phyloP scores from a whole-genome alignment of 1,140 invertebrate species.

The Diachasmimorpha longicaudata region DNA sequence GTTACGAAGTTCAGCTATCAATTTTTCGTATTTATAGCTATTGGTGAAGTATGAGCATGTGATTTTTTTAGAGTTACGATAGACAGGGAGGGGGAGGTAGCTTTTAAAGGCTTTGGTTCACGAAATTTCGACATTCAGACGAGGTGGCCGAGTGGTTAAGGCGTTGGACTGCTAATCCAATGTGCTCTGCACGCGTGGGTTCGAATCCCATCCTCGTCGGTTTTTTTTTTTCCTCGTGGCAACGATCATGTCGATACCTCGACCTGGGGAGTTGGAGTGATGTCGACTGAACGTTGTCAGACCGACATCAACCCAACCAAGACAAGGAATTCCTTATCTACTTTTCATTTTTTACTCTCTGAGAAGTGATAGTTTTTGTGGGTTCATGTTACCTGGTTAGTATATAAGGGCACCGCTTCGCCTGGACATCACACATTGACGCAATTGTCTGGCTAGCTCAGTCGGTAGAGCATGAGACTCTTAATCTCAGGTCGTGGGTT shows the following conservation, averaged over 20 bases:
- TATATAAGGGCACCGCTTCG: too few species aligned
- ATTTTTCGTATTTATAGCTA: neutral
- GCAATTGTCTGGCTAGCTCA: conserved; percentile 30
- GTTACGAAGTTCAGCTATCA: neutral
- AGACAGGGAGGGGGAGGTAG: neutral
- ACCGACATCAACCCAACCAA: too few species aligned
- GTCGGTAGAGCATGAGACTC: conserved; percentile 40
- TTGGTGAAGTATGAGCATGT: neutral
- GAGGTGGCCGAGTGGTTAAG: conserved; percentile 66
- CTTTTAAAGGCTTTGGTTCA: neutral
- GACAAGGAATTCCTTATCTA: too few species aligned
- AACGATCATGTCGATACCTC: neutral
- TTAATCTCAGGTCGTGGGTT: conserved; percentile 36
- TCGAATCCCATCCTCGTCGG: conserved; percentile 61
- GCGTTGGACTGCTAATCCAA: conserved; percentile 67
- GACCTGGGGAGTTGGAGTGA: too few species aligned
- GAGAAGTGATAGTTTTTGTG: neutral
- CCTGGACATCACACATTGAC: too few species aligned
- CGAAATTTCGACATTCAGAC: conserved; percentile 33
- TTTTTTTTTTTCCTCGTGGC: conserved; percentile 33
- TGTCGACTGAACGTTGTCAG: too few species aligned
- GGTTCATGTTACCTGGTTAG: too few species aligned
- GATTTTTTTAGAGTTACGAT: neutral
- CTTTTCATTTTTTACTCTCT: too few species aligned
- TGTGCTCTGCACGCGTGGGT: conserved; percentile 66